Conservation (phyloP, 2,113 vertebrate genomes). For the Pyrgilauda ruficollis region DNA sequence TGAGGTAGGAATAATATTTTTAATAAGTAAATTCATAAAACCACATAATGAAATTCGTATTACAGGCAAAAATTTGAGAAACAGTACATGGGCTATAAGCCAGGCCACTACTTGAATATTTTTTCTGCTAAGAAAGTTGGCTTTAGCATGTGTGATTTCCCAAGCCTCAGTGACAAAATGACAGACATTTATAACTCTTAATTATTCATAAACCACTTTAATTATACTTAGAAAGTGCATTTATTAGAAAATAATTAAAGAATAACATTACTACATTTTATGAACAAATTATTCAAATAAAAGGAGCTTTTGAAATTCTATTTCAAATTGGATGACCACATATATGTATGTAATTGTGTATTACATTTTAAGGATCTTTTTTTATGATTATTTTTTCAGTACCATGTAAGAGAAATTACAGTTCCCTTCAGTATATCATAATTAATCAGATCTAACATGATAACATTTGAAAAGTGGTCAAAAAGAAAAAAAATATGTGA, state of each 20-base stretch:
- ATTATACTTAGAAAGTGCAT: neutral
- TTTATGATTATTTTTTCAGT: neutral
- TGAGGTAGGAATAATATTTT: slow-evolving; percentile 50
- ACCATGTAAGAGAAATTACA: neutral
- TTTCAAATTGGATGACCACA: neutral
- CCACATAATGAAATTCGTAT: neutral
- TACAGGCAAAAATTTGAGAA: neutral
- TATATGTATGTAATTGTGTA: neutral
- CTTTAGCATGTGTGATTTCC: neutral
- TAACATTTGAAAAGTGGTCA: neutral
- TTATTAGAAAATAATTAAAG: neutral
- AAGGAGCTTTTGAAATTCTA: neutral
- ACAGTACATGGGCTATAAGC: neutral
- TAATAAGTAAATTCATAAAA: slow-evolving; percentile 36
- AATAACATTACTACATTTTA: neutral
- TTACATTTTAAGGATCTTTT: neutral
- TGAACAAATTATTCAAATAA: neutral
- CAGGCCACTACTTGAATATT: neutral
- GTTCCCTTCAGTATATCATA: neutral
- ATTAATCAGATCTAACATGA: neutral
- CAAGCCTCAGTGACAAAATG: neutral
- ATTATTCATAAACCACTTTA: neutral
- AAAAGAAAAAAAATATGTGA: neutral
- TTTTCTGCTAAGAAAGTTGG: neutral
- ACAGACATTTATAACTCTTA: neutral